A percentile compares a stretch with the other conserved stretches of the same genome.
Evolutionary conservation across 2,797 vertebrate genomes (phyloP).

Genomic region (Jordanella pulchra): DNA sequence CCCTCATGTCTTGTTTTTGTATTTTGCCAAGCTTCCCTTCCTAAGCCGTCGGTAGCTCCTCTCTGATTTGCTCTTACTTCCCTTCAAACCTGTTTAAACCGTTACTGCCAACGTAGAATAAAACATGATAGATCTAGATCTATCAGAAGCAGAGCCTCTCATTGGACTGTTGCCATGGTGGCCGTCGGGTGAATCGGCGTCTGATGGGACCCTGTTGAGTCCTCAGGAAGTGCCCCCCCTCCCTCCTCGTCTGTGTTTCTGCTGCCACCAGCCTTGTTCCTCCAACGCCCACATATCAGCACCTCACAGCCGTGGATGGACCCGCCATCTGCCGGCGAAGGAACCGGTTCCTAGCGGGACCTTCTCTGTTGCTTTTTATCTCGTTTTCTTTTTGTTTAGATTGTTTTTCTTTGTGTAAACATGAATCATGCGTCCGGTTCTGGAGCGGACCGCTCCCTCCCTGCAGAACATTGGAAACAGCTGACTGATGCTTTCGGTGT

Average conservation of each 20-base stretch:
- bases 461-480: conserved; percentile 38
- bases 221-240: conserved; percentile 49
- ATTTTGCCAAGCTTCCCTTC: conserved; percentile 71
- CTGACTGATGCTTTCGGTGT: conserved; percentile 30
- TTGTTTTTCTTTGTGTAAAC: conserved; percentile 23
- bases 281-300: conserved; percentile 46
- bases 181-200: conserved; percentile 34
- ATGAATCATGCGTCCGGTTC: conserved; percentile 20
- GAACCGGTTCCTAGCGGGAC: conserved; percentile 13
- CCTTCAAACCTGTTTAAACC: conserved; percentile 44
- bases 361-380: conserved; percentile 11
- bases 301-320: conserved; percentile 28
- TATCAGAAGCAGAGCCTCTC: conserved; percentile 29
- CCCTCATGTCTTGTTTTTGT: conserved; percentile 39
- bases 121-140: conserved; percentile 3
- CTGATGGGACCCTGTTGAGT: conserved; percentile 33
- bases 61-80: conserved; percentile 5
- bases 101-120: conserved; percentile 66
- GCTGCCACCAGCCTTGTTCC: conserved; percentile 22
- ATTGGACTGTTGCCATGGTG: conserved; percentile 61
- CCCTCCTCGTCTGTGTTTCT: conserved; percentile 1
- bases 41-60: conserved; percentile 57
- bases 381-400: conserved; percentile 20
- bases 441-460: conserved; percentile 23
- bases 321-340: conserved; percentile 19